Base-by-base conservation (phyloP, 2,888 invertebrate species). In the Muscina levida region DNA sequence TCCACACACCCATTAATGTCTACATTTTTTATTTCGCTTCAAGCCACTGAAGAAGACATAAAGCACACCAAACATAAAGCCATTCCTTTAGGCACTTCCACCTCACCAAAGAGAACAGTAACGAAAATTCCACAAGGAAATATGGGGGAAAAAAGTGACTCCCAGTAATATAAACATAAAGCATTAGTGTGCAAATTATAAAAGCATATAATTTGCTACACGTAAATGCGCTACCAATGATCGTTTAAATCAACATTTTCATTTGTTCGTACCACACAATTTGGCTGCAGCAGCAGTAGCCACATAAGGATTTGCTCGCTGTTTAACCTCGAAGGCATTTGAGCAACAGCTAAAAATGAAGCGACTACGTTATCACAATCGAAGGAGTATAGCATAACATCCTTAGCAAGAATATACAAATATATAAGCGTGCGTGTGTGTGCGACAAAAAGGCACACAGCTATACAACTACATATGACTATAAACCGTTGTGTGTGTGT, bases 161-260 rank as follows among this genome's bases (percentile, higher is more conserved):
- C 39, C 19, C 0, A 37, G 59, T 59, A 68, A 76, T 57, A 37
- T 56, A 71, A 76, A 71, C 65, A 71, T 65, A 66, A 76, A 71
- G 67, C 68, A 72, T 72, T 51, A 53, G 72, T 59, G 72, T 67
- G 26, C 48, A 77, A 67, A 72, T 59, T 59, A 53, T 72, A 17
- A 68, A 77, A 72, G 57, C 67, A 77, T 77, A 77, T 19, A 77
- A 72, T 77, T 77, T 68, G 65, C 67, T 51, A 59, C 72, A 77
- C 72, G 59, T 72, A 68, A 31, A 59, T 59, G 57, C 17, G 59
- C 31, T 44, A 62, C 44, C 46, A 26, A 72, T 72, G 67, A 53
- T 62, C 68, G 53, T 26, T 68, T 72, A 22, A 51, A 67, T 72
- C 67, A 72, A 53, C 22, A 59, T 51, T 77, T 31, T 77, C 66